Base-by-base conservation (phyloP, 2,797 vertebrate species). In the Epinephelus coioides region DNA sequence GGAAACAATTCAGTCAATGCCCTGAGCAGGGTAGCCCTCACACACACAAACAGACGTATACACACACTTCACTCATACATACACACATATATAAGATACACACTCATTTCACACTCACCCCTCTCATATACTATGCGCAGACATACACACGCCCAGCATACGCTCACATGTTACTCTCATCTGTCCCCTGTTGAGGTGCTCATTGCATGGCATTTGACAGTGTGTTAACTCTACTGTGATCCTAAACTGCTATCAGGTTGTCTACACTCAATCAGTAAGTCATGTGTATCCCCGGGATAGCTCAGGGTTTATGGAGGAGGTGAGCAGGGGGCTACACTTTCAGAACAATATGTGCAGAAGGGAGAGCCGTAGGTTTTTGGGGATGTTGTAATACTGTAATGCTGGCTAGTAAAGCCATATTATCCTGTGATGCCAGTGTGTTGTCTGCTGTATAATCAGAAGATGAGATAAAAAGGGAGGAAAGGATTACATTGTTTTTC, bases 1-100 rank as follows among this genome's bases (percentile, higher is more conserved):
- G 95, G 95, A 96, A 96, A 94, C 95, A 96, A 96, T 96, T 96
- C 95, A 93, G 92, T 87, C 93, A 93, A 95, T 96, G 94, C 95
- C 94, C 95, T 95, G 93, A 94, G 94, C 93, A 95, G 94, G 93
- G 93, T 91, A 94, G 94, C 94, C 94, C 93, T 93, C 92, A 93
- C 92, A 95, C 93, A 95, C 92, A 94, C 87, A 90, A 86, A 93
- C 86, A 92, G 84, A 91, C 80, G 23, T 79, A 85, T 83, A 85
- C 46, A 81, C 85, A 79, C 75, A 69, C 73, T 80, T 57, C 79
- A 73, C 73, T 73, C 65, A 78, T 51, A 84, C 69, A 86, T 62
- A 71, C 80, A 82, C 70, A 79, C 60, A 75, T 82, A 86, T 75
- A 76, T 44, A 60, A 68, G 67, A 86, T 53, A 83, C 87, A 90